Evolutionary conservation across 2,888 invertebrate species (phyloP).

Genomic region (Drosophila melanosoma): DNA sequence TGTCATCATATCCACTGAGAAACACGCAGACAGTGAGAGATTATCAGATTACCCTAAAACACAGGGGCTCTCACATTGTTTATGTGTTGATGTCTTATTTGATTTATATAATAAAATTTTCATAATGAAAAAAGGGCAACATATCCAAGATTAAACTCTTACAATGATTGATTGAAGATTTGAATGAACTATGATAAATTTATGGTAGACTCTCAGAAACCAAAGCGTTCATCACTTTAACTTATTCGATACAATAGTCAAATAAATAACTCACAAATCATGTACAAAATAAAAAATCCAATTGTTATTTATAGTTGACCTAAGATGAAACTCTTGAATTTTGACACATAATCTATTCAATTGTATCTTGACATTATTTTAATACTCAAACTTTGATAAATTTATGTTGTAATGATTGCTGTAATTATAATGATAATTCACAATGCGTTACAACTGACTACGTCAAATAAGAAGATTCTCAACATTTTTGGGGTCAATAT

Average conservation of each 20-base stretch:
- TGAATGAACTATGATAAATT: not conserved
- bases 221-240: too few relatives aligned
- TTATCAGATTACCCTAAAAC: not conserved
- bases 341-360: not conserved
- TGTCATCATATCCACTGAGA: conserved; percentile 13
- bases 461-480: conserved; percentile 9
- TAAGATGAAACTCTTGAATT: not conserved
- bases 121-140: not conserved
- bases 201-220: not conserved
- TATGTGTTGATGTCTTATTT: not conserved
- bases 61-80: not conserved
- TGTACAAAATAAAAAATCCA: too few relatives aligned
- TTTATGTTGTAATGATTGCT: not conserved
- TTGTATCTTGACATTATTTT: not conserved
- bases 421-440: not conserved
- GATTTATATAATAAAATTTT: not conserved
- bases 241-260: too few relatives aligned
- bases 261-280: not conserved
- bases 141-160: not conserved
- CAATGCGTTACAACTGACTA: not conserved
- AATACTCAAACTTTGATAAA: not conserved
- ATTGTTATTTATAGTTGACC: not conserved
- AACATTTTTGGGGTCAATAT: conserved; percentile 20
- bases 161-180: not conserved
- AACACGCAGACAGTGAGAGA: not conserved